phyloP scores from a whole-genome alignment of 2,888 invertebrate species.

The Pharmacophagus antenor region DNA sequence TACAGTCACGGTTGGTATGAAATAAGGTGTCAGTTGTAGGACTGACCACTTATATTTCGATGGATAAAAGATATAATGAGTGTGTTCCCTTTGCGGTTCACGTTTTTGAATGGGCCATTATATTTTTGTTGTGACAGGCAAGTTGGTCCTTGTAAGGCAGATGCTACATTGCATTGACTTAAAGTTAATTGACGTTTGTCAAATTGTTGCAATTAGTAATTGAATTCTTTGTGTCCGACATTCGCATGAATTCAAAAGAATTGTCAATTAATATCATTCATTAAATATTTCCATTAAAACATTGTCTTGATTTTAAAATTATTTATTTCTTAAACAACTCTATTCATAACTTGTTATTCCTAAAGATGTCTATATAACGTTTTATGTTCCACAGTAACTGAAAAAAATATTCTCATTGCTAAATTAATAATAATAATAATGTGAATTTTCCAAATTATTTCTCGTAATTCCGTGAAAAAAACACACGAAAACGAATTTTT shows the following conservation, averaged over 20 bases:
- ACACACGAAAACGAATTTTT: too few relatives aligned
- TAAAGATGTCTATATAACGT: too few relatives aligned
- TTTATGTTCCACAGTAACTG: too few relatives aligned
- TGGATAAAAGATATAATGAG: constrained; percentile 48
- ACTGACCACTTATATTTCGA: constrained; percentile 68
- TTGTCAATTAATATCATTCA: too few relatives aligned
- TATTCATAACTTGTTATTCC: too few relatives aligned
- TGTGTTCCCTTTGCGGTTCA: constrained; percentile 49
- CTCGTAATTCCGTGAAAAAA: too few relatives aligned
- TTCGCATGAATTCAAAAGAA: background rate
- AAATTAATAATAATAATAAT: too few relatives aligned
- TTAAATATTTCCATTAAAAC: too few relatives aligned
- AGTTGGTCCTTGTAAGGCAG: constrained; percentile 15
- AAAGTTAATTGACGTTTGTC: constrained; percentile 36
- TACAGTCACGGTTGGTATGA: constrained; percentile 62
- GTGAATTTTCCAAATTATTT: too few relatives aligned
- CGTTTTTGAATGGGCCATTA: constrained; percentile 55
- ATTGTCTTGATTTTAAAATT: too few relatives aligned
- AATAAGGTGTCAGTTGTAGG: constrained; percentile 70
- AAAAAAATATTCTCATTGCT: too few relatives aligned
- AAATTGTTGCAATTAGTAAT: constrained; percentile 21
- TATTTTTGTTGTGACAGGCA: constrained; percentile 48
- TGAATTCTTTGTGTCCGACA: constrained; percentile 25
- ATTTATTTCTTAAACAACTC: too few relatives aligned
- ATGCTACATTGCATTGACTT: constrained; percentile 44